Base-by-base conservation (phyloP, 2,797 vertebrate genomes). In the Lycodopsis pacificus region DNA sequence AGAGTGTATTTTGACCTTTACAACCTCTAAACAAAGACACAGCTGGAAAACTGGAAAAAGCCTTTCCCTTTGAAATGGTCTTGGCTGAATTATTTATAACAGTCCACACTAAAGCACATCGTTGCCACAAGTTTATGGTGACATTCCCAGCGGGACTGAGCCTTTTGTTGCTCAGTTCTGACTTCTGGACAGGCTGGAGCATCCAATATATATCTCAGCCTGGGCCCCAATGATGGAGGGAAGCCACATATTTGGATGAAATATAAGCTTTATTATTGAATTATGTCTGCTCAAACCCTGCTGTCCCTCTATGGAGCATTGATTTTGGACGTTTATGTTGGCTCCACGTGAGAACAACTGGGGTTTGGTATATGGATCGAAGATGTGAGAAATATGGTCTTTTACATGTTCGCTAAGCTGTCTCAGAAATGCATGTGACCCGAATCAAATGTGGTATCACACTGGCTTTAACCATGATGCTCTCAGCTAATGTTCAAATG, bases 251-350 rank as follows among this genome's bases (percentile, higher is more conserved):
- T 85, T 69, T 0, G 4, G 36, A 14, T 15, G 58, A 73, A 76
- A 82, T 70, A 71, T 84, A 82, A 71, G 82, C 54, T 75, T 76
- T 57, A 65, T 51, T n/a, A 74, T 56, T 90, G 79, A 83, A 76
- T 82, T 76, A 61, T 70, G 76, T 34, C 66, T 17, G 0, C 48
- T 68, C 64, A 76, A 49, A 73, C 32, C 53, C 10, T 2, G 38
- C 51, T 40, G 20, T 57, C 42, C 67, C 65, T 62, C 67, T 40
- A 20, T 36, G 57, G 64, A 81, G 30, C 30, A 82, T 70, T 71
- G 73, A 85, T 86, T 88, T 75, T 69, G n/a, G 63, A 73, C 59
- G 62, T 78, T 80, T 73, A 72, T 76, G 48, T 65, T 46, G 30
- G 72, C 42, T 54, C 15, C 27, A 74, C 77, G 74, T 48, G 68